These are phyloP conservation scores for Telmatochromis sp. DNA, from an alignment of 2,113 vertebrate species.

Conservation along the genomic window DNA sequence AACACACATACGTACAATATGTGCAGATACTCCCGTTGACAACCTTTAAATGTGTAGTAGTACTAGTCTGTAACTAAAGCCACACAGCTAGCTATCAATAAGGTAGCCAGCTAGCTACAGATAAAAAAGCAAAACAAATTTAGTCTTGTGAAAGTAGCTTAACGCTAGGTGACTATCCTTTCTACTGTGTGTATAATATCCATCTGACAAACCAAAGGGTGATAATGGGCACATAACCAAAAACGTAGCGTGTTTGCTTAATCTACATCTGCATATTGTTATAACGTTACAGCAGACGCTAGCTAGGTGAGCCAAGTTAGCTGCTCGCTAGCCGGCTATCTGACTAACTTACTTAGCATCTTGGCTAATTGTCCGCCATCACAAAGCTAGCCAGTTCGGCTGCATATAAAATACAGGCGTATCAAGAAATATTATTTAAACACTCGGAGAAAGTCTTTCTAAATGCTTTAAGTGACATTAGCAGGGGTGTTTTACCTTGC, in stretches of 20 bases:
- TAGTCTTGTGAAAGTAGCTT: background rate
- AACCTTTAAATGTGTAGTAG: background rate
- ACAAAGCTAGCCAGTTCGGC: background rate
- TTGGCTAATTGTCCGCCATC: constrained; percentile 30
- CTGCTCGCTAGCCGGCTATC: constrained; percentile 19
- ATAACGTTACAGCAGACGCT: background rate
- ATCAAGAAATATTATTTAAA: background rate
- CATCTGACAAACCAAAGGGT: too few relatives aligned
- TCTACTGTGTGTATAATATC: background rate
- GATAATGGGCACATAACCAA: background rate
- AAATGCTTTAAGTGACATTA: background rate
- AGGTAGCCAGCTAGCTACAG: background rate
- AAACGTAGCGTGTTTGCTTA: background rate
- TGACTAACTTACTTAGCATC: constrained; percentile 13
- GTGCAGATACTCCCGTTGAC: background rate
- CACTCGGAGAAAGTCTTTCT: background rate
- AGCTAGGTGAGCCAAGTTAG: constrained; percentile 18
- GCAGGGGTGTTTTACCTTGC: constrained; percentile 21
- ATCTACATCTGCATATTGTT: background rate
- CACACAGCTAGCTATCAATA: background rate
- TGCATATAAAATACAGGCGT: background rate
- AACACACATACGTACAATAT: background rate
- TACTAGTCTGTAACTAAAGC: background rate
- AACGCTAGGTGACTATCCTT: background rate
- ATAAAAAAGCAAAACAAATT: background rate